Evolutionary conservation across 2,113 vertebrate genomes (phyloP).

Genomic region (Mesocricetus auratus): DNA sequence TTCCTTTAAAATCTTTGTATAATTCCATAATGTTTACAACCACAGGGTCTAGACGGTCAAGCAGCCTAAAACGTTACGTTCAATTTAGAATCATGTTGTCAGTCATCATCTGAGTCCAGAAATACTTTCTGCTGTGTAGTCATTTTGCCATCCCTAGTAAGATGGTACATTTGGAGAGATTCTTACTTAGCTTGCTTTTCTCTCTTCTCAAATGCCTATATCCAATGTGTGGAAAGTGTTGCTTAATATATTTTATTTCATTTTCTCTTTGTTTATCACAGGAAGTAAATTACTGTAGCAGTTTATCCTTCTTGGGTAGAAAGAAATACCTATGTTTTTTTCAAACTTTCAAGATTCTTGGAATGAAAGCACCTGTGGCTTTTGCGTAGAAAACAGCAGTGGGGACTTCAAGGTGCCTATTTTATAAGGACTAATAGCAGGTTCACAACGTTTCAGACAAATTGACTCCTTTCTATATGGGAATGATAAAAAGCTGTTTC

Average conservation of each 20-base stretch:
- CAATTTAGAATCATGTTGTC: not conserved
- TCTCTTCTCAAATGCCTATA: not conserved
- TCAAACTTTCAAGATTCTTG: not conserved
- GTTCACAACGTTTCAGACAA: not conserved
- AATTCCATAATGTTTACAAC: not conserved
- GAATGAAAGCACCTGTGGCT: not conserved
- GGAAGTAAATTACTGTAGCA: slow-evolving; percentile 10
- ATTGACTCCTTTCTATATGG: not conserved
- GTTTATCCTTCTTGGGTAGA: not conserved
- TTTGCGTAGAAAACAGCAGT: not conserved
- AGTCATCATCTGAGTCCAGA: not conserved
- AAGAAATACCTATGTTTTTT: not conserved
- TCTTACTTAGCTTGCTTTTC: not conserved
- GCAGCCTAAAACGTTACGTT: not conserved
- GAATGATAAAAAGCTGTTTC: not conserved
- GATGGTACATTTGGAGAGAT: not conserved
- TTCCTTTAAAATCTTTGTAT: not conserved
- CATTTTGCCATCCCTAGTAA: not conserved
- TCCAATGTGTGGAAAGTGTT: not conserved
- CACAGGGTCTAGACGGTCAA: not conserved
- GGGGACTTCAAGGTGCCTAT: not conserved
- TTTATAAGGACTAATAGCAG: not conserved
- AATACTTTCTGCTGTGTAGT: not conserved
- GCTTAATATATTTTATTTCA: slow-evolving; percentile 29
- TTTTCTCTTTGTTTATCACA: slow-evolving; percentile 38